Evolutionary conservation across 2,797 vertebrate genomes (phyloP), one percentile per base, ranked within the genome.

Genomic region (Gephyroberyx darwinii): DNA sequence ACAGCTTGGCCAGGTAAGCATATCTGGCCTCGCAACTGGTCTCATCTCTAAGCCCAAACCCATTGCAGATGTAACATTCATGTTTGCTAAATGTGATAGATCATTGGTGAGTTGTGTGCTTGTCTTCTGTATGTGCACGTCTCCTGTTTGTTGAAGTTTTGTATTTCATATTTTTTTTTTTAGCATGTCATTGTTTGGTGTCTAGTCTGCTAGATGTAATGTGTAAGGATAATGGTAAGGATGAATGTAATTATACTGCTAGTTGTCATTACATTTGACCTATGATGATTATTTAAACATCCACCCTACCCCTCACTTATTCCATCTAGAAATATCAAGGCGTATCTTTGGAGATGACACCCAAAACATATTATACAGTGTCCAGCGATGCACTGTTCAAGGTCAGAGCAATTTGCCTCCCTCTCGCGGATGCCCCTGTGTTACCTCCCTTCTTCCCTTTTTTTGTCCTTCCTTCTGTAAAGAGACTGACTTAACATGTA

Each of bases 1-100:
- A 71, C 97, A 98, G 89, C 92, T 99, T 62, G 97, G 98, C 72
- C 97, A 99, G 96, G 97, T 98, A 81, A 85, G 83, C 66, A 70
- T 65, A 75, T 60, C 64, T 39, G 80, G 41, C 65, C 69, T 71
- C 62, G 19, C 67, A 6, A 68, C 50, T 17, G 41, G 31, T 63
- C 41, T 41, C 51, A 1, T 37, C 53, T 79, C 30, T 56, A 37
- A 64, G 47, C 30, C 39, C 56, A 47, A 5, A 5, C n/a, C 69
- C 39, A 62, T 31, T 56, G 17, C 57, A 75, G 50, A 57, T 58
- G 64, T 63, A 30, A 12, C 7, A 31, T 20, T 47, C 41, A 5
- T 69, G 69, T 78, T 77, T 60, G 41, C 57, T 67, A 68, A 64
- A 45, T 41, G 69, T 75, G 63, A 67, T 35, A 19, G 68, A 51